Base-by-base conservation (phyloP, 2,888 invertebrate species). In the Dicycla oo region DNA sequence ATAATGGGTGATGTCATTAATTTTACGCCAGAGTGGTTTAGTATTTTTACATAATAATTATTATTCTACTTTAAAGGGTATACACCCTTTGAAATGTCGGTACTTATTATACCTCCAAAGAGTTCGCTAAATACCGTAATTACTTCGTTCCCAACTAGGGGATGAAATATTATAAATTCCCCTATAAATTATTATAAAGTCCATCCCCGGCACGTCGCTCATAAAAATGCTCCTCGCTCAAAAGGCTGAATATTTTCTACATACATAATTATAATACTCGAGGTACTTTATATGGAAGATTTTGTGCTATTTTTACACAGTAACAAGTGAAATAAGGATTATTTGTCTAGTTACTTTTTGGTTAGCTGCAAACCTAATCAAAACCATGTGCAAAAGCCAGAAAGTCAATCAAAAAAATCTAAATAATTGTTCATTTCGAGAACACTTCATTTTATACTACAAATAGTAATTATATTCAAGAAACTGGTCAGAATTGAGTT, bases 151-250 rank as follows among this genome's bases (percentile, higher is more conserved):
- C 43, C 40, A 57, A 38, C 43, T 54, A 56, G 47, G 54, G 47
- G 61, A 47, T 62, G 60, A 64, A 79, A 74, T 79, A 74, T 79
- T 56, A 64, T 49, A 53, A 49, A 66, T 56, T 60, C 64, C 34
- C n/a, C n/a, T n/a, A n/a, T n/a, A n/a, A n/a, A n/a, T n/a, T n/a
- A n/a, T n/a, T n/a, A n/a, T n/a, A n/a, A n/a, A n/a, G 56, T 45
- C 11, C 40, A 54, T 10, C 53, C 26, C 34, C 23, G 61, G 43
- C 62, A 64, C 69, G 79, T 56, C 66, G 30, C 53, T 69, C 54
- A 58, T 64, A 63, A 69, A 73, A 73, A 69, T 73, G 53, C 47
- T 71, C 51, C 43, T 30, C 60, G 34, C 34, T 65, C 51, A 69
- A 68, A 66, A 53, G 66, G 15, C 49, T 45, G 51, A 66, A 63